These are phyloP conservation scores for Coregonus sp. DNA, from an alignment of 2,797 vertebrate genomes.

Conservation along the genomic window DNA sequence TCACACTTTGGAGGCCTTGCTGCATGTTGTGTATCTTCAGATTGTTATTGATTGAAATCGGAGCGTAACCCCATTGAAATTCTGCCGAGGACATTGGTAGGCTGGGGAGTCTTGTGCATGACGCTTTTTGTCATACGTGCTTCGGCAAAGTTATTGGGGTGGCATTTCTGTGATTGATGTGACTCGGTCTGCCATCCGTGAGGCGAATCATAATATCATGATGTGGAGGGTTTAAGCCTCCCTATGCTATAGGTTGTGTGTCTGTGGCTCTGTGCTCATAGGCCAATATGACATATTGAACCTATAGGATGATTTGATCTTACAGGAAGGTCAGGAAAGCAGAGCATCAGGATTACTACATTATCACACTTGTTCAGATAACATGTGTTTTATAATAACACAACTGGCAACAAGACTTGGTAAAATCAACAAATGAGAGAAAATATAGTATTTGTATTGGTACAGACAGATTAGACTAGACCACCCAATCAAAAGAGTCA, in stretches of 20 bases:
- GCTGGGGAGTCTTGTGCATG: not conserved
- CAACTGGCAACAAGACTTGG: not conserved
- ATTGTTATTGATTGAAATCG: slow-evolving; percentile 16
- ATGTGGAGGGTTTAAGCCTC: no score
- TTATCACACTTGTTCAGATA: not conserved
- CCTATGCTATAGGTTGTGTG: no score
- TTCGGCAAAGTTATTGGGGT: not conserved
- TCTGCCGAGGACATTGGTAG: not conserved
- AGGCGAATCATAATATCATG: no score
- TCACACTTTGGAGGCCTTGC: slow-evolving; percentile 11
- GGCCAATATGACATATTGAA: not conserved
- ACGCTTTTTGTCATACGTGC: not conserved
- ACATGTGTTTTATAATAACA: not conserved
- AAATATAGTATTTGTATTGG: not conserved
- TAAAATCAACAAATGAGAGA: not conserved
- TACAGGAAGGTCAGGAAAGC: not conserved
- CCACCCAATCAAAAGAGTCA: no score
- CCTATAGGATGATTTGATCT: not conserved
- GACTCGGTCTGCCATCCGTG: no score
- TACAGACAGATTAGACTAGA: no score
- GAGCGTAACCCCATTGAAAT: slow-evolving; percentile 2
- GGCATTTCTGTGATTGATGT: slow-evolving; percentile 18
- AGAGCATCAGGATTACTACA: not conserved
- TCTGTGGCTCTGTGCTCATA: not conserved
- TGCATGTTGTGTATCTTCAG: not conserved